A percentile compares a stretch with the other conserved stretches of the same genome.
These are phyloP conservation scores for Pocillopora grandis DNA, from an alignment of 92 coral and sea anemone species.

Conservation along the genomic window DNA sequence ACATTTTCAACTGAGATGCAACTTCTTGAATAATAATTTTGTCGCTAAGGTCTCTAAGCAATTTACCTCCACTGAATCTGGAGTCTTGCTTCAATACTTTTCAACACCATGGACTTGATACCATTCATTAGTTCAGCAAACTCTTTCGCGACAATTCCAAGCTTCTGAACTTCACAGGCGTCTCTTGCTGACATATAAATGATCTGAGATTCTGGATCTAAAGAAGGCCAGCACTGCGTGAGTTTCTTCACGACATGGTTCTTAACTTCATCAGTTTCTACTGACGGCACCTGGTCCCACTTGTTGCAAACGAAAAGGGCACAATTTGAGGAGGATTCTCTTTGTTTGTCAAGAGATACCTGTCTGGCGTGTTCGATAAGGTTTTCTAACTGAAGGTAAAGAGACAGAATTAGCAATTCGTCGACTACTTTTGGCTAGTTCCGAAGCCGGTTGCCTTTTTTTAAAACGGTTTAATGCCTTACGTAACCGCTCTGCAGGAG, in stretches of 20 bases:
- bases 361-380: constrained; percentile 30
- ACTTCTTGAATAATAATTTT: background rate
- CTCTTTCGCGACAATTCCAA: constrained; percentile 24
- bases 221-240: constrained; percentile 39
- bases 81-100: constrained; percentile 38
- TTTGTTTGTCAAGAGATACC: constrained; percentile 14
- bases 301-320: constrained; percentile 58
- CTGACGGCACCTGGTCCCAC: constrained; percentile 47
- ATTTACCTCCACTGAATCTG: constrained; percentile 41
- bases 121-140: constrained; percentile 29
- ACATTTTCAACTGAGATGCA: no score
- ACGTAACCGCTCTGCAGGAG: no score
- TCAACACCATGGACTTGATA: constrained; percentile 37
- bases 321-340: constrained; percentile 20
- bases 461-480: no score
- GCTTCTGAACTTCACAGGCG: constrained; percentile 14
- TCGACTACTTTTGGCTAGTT: no score
- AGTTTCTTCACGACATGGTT: constrained; percentile 10
- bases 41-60: background rate
- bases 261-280: constrained; percentile 26
- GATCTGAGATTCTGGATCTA: constrained; percentile 44
- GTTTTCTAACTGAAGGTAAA: constrained; percentile 21
- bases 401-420: background rate
- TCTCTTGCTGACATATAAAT: constrained; percentile 40
- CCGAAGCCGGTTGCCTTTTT: no score